phyloP scores from a whole-genome alignment of 2,797 vertebrate genomes.

The Pteropus rufus region DNA sequence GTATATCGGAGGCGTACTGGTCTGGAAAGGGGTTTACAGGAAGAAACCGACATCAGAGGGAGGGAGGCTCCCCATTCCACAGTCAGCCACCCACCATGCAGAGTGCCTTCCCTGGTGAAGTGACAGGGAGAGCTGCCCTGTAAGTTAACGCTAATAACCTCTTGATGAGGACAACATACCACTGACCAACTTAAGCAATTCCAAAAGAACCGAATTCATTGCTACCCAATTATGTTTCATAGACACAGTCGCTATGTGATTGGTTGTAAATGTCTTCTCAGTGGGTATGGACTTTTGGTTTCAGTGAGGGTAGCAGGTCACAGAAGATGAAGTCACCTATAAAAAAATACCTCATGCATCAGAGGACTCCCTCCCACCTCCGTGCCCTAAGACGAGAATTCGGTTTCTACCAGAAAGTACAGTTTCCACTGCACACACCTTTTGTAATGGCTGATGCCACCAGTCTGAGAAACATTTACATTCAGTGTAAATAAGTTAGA shows the following conservation, averaged over 20 bases:
- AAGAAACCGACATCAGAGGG: not conserved
- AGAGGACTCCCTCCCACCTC: not conserved
- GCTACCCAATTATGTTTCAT: not conserved
- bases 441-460: not conserved
- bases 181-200: not conserved
- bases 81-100: not conserved
- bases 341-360: not conserved
- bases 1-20: not conserved
- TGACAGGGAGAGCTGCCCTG: not conserved
- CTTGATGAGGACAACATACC: not conserved
- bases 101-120: not conserved
- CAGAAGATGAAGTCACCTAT: not conserved
- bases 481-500: slow-evolving; percentile 66
- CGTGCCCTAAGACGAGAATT: not conserved
- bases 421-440: not conserved
- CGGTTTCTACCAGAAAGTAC: not conserved
- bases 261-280: not conserved
- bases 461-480: slow-evolving; percentile 45
- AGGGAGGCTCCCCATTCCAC: not conserved
- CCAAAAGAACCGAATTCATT: slow-evolving; percentile 31
- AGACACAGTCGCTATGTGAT: not conserved
- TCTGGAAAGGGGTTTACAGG: not conserved
- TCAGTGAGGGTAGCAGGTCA: not conserved
- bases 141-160: slow-evolving; percentile 49
- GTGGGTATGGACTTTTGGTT: not conserved